Conservation (phyloP, 2,113 vertebrate species). For the Scolopax mira region DNA sequence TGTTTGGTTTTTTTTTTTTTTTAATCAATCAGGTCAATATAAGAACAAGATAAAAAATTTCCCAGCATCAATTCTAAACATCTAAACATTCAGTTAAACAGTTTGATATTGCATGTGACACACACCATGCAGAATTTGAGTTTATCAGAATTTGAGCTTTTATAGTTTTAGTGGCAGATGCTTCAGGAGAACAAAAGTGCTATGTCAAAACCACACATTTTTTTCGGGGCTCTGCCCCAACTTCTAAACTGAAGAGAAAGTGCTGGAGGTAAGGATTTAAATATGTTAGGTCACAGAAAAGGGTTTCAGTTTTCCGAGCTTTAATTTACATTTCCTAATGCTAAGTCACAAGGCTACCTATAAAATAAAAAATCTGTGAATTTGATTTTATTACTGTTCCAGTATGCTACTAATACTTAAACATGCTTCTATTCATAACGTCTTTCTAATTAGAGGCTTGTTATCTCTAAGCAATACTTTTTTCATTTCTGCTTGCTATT, state of each 20-base stretch:
- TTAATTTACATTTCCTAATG: neutral
- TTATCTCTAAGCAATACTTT: neutral
- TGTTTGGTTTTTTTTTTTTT: accelerated
- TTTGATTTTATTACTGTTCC: neutral
- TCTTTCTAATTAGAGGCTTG: neutral
- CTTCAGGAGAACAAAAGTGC: neutral
- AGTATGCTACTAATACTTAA: neutral
- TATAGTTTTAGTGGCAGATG: neutral
- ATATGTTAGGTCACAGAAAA: neutral
- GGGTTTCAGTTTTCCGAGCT: neutral
- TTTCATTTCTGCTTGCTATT: neutral
- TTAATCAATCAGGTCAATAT: neutral
- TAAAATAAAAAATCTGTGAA: neutral
- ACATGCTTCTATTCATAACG: neutral
- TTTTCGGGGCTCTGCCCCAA: neutral
- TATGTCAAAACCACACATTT: neutral
- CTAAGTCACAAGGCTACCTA: neutral
- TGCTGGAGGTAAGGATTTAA: neutral
- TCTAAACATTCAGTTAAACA: too few relatives aligned
- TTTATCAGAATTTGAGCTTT: neutral
- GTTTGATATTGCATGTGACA: neutral
- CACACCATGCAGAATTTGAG: neutral
- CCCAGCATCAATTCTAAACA: neutral
- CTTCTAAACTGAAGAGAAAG: neutral
- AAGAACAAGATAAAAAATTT: neutral